Conservation (phyloP, 2,888 invertebrate genomes). For the Aricia artaxerxes region DNA sequence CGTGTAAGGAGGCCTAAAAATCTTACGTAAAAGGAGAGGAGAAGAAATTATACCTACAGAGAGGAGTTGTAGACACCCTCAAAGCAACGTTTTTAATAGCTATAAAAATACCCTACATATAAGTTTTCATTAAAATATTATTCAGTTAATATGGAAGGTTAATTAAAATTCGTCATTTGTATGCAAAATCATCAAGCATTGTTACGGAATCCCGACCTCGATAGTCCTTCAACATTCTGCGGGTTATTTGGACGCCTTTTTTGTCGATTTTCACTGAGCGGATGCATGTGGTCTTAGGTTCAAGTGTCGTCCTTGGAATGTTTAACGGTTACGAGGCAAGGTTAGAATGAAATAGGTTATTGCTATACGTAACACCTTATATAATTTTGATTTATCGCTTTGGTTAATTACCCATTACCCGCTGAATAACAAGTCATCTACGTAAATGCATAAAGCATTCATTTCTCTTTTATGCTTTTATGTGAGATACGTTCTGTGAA, state of each 20-base stretch:
- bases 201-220: background rate
- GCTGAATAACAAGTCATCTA: conserved; percentile 4
- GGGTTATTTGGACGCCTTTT: background rate
- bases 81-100: too few relatives aligned
- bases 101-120: too few relatives aligned
- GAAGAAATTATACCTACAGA: too few relatives aligned
- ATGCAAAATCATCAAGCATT: too few relatives aligned
- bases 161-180: too few relatives aligned
- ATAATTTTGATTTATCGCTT: conserved; percentile 2
- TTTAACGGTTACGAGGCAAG: background rate
- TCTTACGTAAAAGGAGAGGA: too few relatives aligned
- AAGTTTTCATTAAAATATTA: too few relatives aligned
- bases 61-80: too few relatives aligned
- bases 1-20: too few relatives aligned
- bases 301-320: background rate
- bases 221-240: background rate
- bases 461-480: background rate
- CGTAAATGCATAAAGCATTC: background rate
- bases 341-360: background rate
- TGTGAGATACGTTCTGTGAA: background rate
- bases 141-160: too few relatives aligned
- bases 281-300: background rate
- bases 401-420: background rate
- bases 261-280: background rate
- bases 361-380: background rate